Evolutionary conservation across 2,113 vertebrate genomes (phyloP), one percentile per base, ranked within the genome.

Genomic region (Brachionichthys hirsutus): DNA sequence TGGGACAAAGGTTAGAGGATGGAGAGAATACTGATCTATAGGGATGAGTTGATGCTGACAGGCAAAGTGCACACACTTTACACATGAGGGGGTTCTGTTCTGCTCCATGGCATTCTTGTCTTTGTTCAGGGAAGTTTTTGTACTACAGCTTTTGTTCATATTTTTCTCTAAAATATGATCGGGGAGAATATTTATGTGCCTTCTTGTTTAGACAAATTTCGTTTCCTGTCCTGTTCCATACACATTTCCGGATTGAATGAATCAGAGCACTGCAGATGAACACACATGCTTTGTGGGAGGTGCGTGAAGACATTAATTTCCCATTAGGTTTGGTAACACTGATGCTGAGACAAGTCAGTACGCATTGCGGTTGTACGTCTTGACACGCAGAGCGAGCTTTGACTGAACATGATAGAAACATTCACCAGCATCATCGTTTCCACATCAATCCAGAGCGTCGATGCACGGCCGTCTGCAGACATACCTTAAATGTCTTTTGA

Each of bases 1-100:
- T 30, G 62, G 77, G 76, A 90, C 89, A 91, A 92, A 86, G 78
- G 56, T 40, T 57, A 75, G 48, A 64, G 67, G 72, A 62, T 71
- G 63, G 61, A 63, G 72, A 80, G 85, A 87, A 84, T 78, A 73
- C 62, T 74, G 63, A 85, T 81, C 74, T 82, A 58, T 61, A 75
- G 62, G 74, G 79, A 75, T 34, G 67, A 77, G 76, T 67, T 72
- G 57, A 57, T 52, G 66, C 59, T 77, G 77, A 84, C 65, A 75
- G 75, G 67, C 62, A 69, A 62, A 67, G 54, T 62, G 65, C 62
- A 77, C 36, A 57, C 68, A 70, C 75, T 78, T 82, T 54, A 73
- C 66, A 75, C 68, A 56, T 14, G 51, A 69, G 47, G 45, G 40
- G 51, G 22, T 36, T 65, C 53, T 49, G 59, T 66, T 74, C 53